These are phyloP conservation scores for Heliocidaris erythrogramma DNA, from an alignment of 35 echinoderm and acorn worm species.

Conservation along the genomic window DNA sequence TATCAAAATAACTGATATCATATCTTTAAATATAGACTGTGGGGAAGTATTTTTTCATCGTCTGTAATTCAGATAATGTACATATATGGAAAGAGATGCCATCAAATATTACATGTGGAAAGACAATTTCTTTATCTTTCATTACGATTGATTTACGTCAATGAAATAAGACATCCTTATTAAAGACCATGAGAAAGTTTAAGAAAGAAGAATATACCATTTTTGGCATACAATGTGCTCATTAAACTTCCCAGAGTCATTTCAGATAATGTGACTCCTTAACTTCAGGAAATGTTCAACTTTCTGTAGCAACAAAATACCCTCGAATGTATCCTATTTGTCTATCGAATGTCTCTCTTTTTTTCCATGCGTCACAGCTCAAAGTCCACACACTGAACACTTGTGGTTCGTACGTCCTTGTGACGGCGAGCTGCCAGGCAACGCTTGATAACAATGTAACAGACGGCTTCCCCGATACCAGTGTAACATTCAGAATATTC, in stretches of 20 bases:
- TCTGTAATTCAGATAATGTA: not conserved
- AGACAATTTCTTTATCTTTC: not conserved
- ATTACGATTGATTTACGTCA: not conserved
- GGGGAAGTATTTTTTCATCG: not conserved
- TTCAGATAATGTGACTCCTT: not conserved
- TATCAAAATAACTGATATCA: not conserved
- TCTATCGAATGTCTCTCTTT: not conserved
- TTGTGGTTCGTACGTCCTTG: not conserved
- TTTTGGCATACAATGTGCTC: not conserved
- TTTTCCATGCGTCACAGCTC: not conserved
- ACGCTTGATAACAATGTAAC: not conserved
- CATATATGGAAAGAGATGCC: not conserved
- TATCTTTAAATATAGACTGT: not conserved
- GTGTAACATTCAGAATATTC: not conserved
- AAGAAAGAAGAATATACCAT: not conserved
- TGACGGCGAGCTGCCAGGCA: not conserved
- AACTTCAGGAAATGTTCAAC: not conserved
- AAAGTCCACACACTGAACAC: not conserved
- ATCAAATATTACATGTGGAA: not conserved
- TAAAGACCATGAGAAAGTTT: not conserved
- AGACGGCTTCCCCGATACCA: not conserved
- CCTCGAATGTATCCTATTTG: not conserved
- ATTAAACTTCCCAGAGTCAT: not conserved
- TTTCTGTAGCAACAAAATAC: not conserved
- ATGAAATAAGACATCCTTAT: not conserved